These are phyloP conservation scores for Agrenia bidenticulata DNA, from an alignment of 2,888 invertebrate species.

Conservation along the genomic window DNA sequence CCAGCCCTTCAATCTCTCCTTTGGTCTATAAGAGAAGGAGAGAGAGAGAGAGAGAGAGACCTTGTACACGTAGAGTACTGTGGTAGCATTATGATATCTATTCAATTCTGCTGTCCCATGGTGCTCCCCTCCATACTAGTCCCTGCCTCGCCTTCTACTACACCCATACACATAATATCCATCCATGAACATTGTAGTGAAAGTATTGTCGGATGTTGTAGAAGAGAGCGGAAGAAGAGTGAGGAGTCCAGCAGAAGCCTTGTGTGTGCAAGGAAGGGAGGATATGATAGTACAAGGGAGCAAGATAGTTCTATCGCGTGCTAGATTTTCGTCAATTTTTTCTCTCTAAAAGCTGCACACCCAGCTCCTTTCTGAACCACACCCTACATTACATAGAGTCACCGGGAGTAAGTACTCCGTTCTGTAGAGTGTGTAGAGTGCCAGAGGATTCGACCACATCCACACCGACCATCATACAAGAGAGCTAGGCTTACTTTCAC, in stretches of 20 bases:
- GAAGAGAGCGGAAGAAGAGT: too few relatives aligned
- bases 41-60: too few relatives aligned
- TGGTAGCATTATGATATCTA: too few relatives aligned
- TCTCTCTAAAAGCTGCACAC: constrained; percentile 19
- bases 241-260: too few relatives aligned
- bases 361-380: constrained; percentile 27
- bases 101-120: neutral
- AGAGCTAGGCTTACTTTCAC: too few relatives aligned
- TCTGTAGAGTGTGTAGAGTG: too few relatives aligned
- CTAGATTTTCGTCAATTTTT: constrained; percentile 1
- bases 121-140: constrained; percentile 5
- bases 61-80: too few relatives aligned
- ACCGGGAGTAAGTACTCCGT: neutral
- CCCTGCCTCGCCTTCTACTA: constrained; percentile 13
- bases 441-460: too few relatives aligned
- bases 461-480: too few relatives aligned
- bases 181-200: too few relatives aligned
- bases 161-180: too few relatives aligned
- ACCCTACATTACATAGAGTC: constrained; percentile 20
- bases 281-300: neutral
- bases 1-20: neutral
- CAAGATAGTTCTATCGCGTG: constrained; percentile 16
- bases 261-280: neutral
- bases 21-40: neutral
- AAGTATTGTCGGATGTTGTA: too few relatives aligned